phyloP scores from a whole-genome alignment of 2,113 vertebrate genomes.

The Carettochelys insculpta region DNA sequence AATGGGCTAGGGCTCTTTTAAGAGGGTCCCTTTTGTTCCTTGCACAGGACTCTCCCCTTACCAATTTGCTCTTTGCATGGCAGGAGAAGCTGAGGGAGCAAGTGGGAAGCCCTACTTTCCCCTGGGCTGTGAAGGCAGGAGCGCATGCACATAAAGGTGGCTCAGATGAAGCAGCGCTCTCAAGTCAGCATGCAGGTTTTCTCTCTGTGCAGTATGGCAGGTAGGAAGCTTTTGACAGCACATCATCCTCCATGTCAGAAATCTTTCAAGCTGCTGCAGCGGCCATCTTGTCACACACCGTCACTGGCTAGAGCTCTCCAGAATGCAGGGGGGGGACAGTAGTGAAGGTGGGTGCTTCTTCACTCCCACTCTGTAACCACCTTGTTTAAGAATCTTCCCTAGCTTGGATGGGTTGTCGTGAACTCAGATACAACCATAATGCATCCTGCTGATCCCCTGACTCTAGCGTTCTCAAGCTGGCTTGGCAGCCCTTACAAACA shows the following conservation, averaged over 20 bases:
- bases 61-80: slow-evolving; percentile 41
- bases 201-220: slow-evolving; percentile 51
- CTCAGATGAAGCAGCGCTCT: slow-evolving; percentile 48
- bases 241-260: slow-evolving; percentile 40
- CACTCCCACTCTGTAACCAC: slow-evolving; percentile 32
- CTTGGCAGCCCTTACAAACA: background rate
- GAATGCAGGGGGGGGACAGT: background rate
- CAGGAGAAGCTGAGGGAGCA: slow-evolving; percentile 35
- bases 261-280: slow-evolving; percentile 42
- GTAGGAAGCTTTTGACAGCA: slow-evolving; percentile 52
- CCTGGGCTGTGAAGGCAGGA: background rate
- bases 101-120: slow-evolving; percentile 30
- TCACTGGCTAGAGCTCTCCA: background rate
- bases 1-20: background rate
- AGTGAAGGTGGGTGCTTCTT: background rate
- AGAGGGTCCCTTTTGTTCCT: background rate
- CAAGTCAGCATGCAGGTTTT: slow-evolving; percentile 47
- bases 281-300: slow-evolving; percentile 41
- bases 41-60: slow-evolving; percentile 29
- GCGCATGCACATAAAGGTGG: slow-evolving; percentile 11
- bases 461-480: background rate
- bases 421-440: background rate
- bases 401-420: background rate
- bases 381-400: slow-evolving; percentile 21
- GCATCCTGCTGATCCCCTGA: background rate